A percentile compares a stretch with the other conserved stretches of the same genome.
Conservation (phyloP, 2,113 vertebrate genomes). For the Pheucticus melanocephalus region DNA sequence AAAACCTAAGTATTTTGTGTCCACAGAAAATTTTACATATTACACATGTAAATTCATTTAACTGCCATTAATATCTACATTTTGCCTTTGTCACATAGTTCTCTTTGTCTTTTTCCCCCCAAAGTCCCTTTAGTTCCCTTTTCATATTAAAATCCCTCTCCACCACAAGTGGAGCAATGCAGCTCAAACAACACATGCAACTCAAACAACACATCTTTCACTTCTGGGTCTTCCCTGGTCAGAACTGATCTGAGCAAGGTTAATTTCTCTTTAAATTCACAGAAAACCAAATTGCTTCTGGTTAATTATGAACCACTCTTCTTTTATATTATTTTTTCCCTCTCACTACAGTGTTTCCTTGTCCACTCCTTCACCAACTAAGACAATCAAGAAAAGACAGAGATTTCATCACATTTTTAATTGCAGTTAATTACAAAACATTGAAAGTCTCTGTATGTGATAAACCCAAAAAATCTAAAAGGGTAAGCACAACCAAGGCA, state of each 20-base stretch:
- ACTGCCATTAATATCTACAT: neutral
- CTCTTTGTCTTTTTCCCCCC: accelerated
- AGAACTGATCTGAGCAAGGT: neutral
- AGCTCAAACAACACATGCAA: neutral
- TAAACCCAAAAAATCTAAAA: neutral
- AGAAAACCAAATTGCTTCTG: neutral
- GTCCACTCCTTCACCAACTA: neutral
- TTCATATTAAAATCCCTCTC: neutral
- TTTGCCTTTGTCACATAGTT: neutral
- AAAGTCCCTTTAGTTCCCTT: neutral
- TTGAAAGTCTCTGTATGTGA: neutral
- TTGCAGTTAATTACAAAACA: neutral
- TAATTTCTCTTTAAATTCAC: neutral
- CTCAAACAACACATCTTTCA: neutral
- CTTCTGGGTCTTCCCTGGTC: neutral
- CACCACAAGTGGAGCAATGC: neutral
- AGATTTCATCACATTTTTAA: neutral
- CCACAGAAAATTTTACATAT: neutral
- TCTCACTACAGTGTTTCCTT: neutral
- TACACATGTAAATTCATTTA: neutral
- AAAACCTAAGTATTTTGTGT: neutral
- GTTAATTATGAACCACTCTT: neutral
- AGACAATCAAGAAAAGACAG: neutral
- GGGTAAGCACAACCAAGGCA: neutral
- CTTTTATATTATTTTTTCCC: neutral